Base-by-base conservation (phyloP, 1,140 invertebrate genomes). In the Diorhabda carinulata region DNA sequence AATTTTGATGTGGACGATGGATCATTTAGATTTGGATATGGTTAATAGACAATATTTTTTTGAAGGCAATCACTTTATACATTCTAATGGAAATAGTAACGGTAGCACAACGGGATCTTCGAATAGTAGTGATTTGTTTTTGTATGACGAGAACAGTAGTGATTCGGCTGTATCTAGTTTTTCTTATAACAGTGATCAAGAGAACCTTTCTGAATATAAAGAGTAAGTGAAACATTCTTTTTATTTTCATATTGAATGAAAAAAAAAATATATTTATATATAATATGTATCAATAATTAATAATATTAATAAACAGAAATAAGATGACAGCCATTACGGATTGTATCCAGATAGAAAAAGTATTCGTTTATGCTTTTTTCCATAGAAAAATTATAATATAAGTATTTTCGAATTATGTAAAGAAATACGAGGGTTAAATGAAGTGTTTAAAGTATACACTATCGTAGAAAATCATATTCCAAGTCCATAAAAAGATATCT, bases 41-140 rank as follows among this genome's bases (percentile, higher is more conserved):
- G 83, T 85, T 75, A 85, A 85, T 66, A 78, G 84, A 4, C 84
- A 85, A 76, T 85, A 84, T 65, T 83, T 85, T 66, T 85, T 85
- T 76, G 84, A 86, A 64, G 77, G 83, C 2, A 82, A 82, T 70
- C 80, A 78, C 62, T 85, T 85, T 65, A 72, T 86, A 5, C 70
- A 73, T 43, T 67, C 58, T 47, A 76, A 72, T 57, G 75, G 71
- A 9, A 75, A 72, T 68, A 77, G 76, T 42, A 75, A 77, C 59
- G 76, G 78, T 9, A 77, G 75, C 66, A 79, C 76, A 2, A 79
- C 78, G 5, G 77, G 78, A 10, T 75, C 76, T 25, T 78, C 78
- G 5, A 80, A 77, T 5, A 76, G 79, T 63, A 75, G 78, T 66
- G 85, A 85, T 77, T 82, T 84, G 70, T 85, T 86, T 69, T 72